A percentile compares a stretch with the other conserved stretches of the same genome.
Evolutionary conservation across 2,113 vertebrate genomes (phyloP).

Genomic region (Dipodomys spectabilis): DNA sequence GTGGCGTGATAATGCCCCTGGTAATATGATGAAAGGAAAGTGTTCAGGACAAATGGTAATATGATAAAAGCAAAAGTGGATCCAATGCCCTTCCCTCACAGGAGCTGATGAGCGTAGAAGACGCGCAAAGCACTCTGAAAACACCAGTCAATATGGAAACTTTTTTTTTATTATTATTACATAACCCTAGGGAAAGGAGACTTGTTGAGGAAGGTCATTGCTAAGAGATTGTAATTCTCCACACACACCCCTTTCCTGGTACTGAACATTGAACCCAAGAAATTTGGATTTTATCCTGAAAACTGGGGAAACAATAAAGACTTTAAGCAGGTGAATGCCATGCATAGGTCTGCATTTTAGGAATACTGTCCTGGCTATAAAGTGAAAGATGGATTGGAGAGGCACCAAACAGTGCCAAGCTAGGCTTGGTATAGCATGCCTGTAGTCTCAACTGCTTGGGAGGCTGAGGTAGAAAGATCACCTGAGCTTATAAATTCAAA

Average conservation of each 20-base stretch:
- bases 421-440: not conserved
- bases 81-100: not conserved
- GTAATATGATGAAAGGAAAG: not conserved
- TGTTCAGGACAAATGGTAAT: not conserved
- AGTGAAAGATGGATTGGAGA: not conserved
- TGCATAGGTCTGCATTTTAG: not conserved
- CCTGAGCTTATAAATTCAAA: too few species aligned
- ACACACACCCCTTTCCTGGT: too few species aligned
- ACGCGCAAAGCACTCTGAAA: conserved; percentile 42
- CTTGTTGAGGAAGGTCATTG: conserved; percentile 40
- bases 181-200: conserved; percentile 14
- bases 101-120: not conserved
- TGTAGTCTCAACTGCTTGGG: not conserved
- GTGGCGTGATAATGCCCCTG: not conserved
- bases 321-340: not conserved
- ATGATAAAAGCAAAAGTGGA: not conserved
- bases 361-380: not conserved
- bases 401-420: too few species aligned
- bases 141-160: conserved; percentile 1
- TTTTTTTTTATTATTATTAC: not conserved
- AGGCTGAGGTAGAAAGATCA: not conserved
- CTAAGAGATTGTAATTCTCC: not conserved
- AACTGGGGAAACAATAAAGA: not conserved
- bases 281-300: not conserved
- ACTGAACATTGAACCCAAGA: not conserved